Evolutionary conservation across 2,888 invertebrate genomes (phyloP).

Genomic region (Thera obeliscata): DNA sequence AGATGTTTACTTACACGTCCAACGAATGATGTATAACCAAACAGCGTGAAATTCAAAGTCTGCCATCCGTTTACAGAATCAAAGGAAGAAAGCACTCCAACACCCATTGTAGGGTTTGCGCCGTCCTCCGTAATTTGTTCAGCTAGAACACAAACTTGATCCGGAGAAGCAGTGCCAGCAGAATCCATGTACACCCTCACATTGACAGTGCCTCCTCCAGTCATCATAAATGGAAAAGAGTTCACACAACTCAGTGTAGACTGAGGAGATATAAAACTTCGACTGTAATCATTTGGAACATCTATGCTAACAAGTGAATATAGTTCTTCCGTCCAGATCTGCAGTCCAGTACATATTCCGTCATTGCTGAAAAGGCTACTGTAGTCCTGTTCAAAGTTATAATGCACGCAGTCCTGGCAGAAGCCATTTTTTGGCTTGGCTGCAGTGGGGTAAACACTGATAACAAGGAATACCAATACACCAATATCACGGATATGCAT

Average conservation of each 20-base stretch:
- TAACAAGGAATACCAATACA: conserved; percentile 2
- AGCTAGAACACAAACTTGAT: conserved; percentile 10
- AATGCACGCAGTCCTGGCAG: conserved; percentile 14
- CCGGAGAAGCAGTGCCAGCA: not conserved
- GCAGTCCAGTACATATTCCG: not conserved
- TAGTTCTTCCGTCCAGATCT: conserved; percentile 1
- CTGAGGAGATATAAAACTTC: conserved; percentile 10
- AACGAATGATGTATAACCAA: not conserved
- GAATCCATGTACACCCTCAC: conserved; percentile 6
- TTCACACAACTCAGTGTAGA: conserved; percentile 7
- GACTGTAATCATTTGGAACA: not conserved
- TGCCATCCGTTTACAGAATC: conserved; percentile 14
- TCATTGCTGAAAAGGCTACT: conserved; percentile 5
- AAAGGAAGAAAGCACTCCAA: not conserved
- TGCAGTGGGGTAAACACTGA: not conserved
- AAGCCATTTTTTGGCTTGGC: conserved; percentile 7
- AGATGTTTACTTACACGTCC: conserved; percentile 16
- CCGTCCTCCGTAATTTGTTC: conserved; percentile 3
- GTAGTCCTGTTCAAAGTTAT: conserved; percentile 11
- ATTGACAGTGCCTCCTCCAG: conserved; percentile 3
- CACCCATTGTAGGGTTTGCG: not conserved
- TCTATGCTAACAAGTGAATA: conserved; percentile 3
- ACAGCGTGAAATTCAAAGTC: conserved; percentile 3
- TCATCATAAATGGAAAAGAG: conserved; percentile 19
- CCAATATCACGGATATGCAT: conserved; percentile 11